Evolutionary conservation across 2,888 invertebrate species (phyloP).

Genomic region (Alviniconcha strummeri): DNA sequence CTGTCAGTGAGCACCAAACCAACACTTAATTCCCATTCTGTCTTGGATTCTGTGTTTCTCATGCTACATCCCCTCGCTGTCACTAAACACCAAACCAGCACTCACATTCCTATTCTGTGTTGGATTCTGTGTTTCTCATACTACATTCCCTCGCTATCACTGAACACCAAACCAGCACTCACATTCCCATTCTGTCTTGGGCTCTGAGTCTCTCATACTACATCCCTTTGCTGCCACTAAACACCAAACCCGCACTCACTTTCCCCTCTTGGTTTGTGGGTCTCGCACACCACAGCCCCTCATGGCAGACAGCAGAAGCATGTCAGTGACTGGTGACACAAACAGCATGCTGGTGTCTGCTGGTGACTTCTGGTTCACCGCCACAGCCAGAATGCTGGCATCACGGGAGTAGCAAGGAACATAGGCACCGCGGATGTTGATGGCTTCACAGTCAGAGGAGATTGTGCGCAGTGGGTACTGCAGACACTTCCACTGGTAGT

Average conservation of each 20-base stretch:
- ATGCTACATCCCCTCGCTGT: too few species aligned
- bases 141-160: too few species aligned
- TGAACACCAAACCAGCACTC: too few species aligned
- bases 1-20: too few species aligned
- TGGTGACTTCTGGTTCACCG: slow-evolving; percentile 66
- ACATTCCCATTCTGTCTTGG: too few species aligned
- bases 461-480: slow-evolving; percentile 58
- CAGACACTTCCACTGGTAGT: slow-evolving; percentile 59
- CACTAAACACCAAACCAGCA: too few species aligned
- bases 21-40: too few species aligned
- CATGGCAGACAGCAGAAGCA: slow-evolving; percentile 61
- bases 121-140: too few species aligned
- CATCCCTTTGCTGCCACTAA: too few species aligned
- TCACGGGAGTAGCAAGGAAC: slow-evolving; percentile 59
- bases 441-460: slow-evolving; percentile 54
- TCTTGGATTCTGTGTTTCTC: too few species aligned
- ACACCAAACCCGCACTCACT: slow-evolving; percentile 41
- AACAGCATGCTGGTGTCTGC: slow-evolving; percentile 63
- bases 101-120: too few species aligned
- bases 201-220: too few species aligned
- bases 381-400: slow-evolving; percentile 68
- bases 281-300: slow-evolving; percentile 59
- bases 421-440: slow-evolving; percentile 59
- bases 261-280: slow-evolving; percentile 50
- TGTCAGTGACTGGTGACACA: slow-evolving; percentile 66